Conservation (phyloP, 2,797 vertebrate genomes). For the Melanotaenia nigrans region DNA sequence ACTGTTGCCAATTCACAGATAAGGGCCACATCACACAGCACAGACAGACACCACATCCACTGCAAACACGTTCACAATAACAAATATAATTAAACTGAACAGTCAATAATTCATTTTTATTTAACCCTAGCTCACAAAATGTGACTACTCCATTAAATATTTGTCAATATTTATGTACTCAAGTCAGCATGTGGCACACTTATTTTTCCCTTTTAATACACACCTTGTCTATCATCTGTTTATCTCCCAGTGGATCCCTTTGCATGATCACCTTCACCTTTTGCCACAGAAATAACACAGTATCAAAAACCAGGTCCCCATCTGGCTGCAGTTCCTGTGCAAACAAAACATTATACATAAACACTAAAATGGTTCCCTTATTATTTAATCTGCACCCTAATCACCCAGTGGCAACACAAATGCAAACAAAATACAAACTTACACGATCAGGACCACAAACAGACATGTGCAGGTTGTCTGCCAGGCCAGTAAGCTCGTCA, state of each 20-base stretch:
- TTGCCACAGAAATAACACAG: constrained; percentile 87
- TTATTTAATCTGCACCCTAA: neutral
- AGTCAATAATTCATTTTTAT: neutral
- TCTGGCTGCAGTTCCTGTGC: constrained; percentile 84
- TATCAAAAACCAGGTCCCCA: constrained; percentile 85
- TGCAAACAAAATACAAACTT: constrained; percentile 61
- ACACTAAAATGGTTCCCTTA: neutral
- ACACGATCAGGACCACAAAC: constrained; percentile 82
- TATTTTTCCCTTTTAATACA: constrained; percentile 9
- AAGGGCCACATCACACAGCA: constrained; percentile 87
- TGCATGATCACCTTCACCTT: constrained; percentile 85
- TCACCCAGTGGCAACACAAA: neutral
- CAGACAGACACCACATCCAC: constrained; percentile 88
- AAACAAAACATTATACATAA: constrained; percentile 25
- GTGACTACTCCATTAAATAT: neutral
- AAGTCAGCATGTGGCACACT: neutral
- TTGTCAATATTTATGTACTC: neutral
- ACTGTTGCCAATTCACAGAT: constrained; percentile 74
- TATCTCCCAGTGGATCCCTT: constrained; percentile 71
- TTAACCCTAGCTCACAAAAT: neutral
- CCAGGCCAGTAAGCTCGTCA: constrained; percentile 81
- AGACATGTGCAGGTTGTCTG: constrained; percentile 80
- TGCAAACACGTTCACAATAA: constrained; percentile 61
- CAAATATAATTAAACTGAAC: constrained; percentile 5
- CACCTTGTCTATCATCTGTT: constrained; percentile 84